A percentile compares a stretch with the other conserved stretches of the same genome.
Evolutionary conservation across 2,113 vertebrate genomes (phyloP).

Genomic region (Trichomycterus rosablanca): DNA sequence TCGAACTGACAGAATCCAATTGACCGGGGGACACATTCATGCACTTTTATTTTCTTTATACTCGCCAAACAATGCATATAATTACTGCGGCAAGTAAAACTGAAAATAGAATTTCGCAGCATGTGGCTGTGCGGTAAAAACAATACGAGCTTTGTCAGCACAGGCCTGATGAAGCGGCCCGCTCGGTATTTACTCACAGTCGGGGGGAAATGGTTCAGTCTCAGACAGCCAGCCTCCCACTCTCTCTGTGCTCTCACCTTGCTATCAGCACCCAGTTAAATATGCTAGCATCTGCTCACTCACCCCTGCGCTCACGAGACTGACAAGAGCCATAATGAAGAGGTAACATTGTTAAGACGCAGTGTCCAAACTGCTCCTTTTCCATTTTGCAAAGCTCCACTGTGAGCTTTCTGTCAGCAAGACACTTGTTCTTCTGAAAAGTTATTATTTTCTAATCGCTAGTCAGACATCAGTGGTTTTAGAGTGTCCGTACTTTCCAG

Average conservation of each 20-base stretch:
- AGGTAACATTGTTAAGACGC: conserved; percentile 15
- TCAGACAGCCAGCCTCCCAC: conserved; percentile 10
- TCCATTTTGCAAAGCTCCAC: conserved; percentile 11
- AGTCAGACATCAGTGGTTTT: neutral
- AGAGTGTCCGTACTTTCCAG: neutral
- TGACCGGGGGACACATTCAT: conserved; percentile 78
- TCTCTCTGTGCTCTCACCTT: neutral
- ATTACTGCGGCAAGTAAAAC: conserved; percentile 78
- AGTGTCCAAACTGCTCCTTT: conserved; percentile 21
- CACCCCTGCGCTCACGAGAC: conserved; percentile 13
- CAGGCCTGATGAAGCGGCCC: conserved; percentile 62
- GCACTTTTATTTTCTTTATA: conserved; percentile 80
- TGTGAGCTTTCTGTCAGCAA: neutral
- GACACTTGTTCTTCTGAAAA: conserved; percentile 6
- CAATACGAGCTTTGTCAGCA: conserved; percentile 71
- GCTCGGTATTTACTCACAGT: conserved; percentile 53
- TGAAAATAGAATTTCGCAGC: conserved; percentile 76
- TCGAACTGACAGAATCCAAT: conserved; percentile 80
- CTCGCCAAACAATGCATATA: conserved; percentile 76
- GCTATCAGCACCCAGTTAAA: neutral
- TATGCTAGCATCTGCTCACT: conserved; percentile 25
- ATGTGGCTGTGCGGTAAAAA: conserved; percentile 62
- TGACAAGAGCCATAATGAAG: conserved; percentile 29
- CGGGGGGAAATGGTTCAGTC: conserved; percentile 40
- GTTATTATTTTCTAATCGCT: conserved; percentile 4